Percentiles rank a stretch among this genome's conserved stretches.
Conservation (phyloP, 2,888 invertebrate species). For the Cartodere bifasciata region DNA sequence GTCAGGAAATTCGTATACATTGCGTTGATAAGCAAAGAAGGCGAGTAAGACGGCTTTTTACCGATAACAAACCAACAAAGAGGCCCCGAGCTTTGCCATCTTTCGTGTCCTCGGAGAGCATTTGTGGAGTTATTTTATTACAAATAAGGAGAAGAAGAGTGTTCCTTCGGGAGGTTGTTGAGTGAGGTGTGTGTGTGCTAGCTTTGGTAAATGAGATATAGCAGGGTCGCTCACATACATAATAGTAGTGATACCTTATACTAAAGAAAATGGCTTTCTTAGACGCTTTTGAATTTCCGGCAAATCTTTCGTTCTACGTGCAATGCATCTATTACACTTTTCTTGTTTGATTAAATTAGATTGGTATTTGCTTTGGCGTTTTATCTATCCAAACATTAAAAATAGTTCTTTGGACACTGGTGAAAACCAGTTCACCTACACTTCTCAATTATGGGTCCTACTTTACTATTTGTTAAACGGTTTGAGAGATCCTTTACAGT, state of each 20-base stretch:
- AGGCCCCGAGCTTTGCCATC: conserved; percentile 31
- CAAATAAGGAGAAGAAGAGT: conserved; percentile 37
- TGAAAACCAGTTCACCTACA: too few species aligned
- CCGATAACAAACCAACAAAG: conserved; percentile 20
- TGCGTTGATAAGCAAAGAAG: conserved; percentile 18
- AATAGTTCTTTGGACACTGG: too few species aligned
- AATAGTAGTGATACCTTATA: too few species aligned
- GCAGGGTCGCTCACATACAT: too few species aligned
- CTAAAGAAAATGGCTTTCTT: too few species aligned
- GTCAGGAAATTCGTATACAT: conserved; percentile 28
- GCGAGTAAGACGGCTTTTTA: too few species aligned
- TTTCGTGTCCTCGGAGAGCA: conserved; percentile 34
- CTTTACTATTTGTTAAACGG: too few species aligned
- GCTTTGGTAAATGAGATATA: conserved; percentile 33
- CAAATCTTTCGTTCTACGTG: conserved; percentile 18
- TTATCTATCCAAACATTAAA: too few species aligned
- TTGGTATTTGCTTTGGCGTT: too few species aligned
- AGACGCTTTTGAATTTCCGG: conserved; percentile 17
- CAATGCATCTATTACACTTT: conserved; percentile 11
- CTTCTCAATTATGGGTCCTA: too few species aligned
- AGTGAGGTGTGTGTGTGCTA: conserved; percentile 33
- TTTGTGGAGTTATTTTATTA: conserved; percentile 38
- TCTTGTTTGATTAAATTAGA: too few species aligned
- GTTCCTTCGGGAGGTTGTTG: conserved; percentile 32
- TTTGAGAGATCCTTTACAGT: too few species aligned